phyloP scores from a whole-genome alignment of 2,797 vertebrate species.

The Phrynocephalus vlangalii region DNA sequence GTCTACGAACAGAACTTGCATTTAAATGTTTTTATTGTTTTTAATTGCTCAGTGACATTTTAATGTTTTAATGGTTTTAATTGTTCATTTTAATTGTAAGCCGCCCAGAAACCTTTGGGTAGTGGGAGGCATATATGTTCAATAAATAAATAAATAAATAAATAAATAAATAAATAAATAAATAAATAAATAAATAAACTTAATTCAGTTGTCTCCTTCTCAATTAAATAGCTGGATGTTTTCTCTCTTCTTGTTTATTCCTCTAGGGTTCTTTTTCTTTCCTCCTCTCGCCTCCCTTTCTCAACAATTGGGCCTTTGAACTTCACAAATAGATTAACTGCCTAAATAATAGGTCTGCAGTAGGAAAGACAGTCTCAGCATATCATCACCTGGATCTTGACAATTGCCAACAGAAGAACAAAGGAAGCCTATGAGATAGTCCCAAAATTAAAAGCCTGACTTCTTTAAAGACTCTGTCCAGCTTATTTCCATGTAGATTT shows the following conservation, averaged over 20 bases:
- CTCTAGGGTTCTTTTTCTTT: neutral
- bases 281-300: neutral
- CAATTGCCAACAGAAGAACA: neutral
- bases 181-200: neutral
- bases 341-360: neutral
- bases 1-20: neutral
- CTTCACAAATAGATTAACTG: neutral
- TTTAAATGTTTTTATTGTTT: too few species aligned
- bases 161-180: too few species aligned
- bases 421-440: neutral
- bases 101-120: too few species aligned
- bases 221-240: neutral
- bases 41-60: too few species aligned
- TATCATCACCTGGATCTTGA: neutral
- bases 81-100: too few species aligned
- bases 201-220: too few species aligned
- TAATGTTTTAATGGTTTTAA: too few species aligned
- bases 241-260: neutral
- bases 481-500: conserved; percentile 5
- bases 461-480: neutral
- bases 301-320: neutral
- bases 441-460: neutral
- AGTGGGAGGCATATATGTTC: too few species aligned
- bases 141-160: too few species aligned
- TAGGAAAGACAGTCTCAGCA: neutral